A percentile compares a stretch with the other conserved stretches of the same genome.
Evolutionary conservation across 2,888 invertebrate species (phyloP).

Genomic region (Lutraria lutraria): DNA sequence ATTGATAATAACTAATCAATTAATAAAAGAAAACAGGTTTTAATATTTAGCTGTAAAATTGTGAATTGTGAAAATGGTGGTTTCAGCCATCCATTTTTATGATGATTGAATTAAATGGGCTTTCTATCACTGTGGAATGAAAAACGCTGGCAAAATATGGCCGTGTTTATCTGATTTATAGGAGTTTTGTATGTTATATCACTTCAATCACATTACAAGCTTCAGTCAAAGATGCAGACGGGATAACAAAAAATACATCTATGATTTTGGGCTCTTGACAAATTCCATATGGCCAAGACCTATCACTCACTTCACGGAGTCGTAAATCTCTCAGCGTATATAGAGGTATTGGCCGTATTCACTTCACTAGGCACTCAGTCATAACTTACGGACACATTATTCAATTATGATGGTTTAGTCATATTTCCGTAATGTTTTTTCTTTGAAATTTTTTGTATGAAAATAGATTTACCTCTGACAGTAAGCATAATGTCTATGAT

Average conservation of each 20-base stretch:
- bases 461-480: background rate
- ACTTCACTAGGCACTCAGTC: constrained; percentile 34
- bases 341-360: constrained; percentile 41
- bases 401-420: constrained; percentile 33
- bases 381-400: constrained; percentile 33
- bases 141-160: background rate
- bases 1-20: background rate
- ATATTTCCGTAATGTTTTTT: constrained; percentile 13
- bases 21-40: too few species aligned
- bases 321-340: constrained; percentile 59
- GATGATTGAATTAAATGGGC: background rate
- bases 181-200: constrained; percentile 48
- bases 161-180: constrained; percentile 30
- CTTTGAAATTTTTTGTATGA: background rate
- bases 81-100: background rate
- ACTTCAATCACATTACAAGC: constrained; percentile 32
- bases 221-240: constrained; percentile 29
- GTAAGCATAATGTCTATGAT: background rate
- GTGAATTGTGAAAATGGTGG: background rate
- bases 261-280: constrained; percentile 58
- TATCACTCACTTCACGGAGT: constrained; percentile 53
- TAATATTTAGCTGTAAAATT: background rate
- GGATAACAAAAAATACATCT: constrained; percentile 56
- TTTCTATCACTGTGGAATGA: background rate
- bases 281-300: constrained; percentile 58